phyloP scores from a whole-genome alignment of 2,888 invertebrate genomes.

The Caprella mutica region DNA sequence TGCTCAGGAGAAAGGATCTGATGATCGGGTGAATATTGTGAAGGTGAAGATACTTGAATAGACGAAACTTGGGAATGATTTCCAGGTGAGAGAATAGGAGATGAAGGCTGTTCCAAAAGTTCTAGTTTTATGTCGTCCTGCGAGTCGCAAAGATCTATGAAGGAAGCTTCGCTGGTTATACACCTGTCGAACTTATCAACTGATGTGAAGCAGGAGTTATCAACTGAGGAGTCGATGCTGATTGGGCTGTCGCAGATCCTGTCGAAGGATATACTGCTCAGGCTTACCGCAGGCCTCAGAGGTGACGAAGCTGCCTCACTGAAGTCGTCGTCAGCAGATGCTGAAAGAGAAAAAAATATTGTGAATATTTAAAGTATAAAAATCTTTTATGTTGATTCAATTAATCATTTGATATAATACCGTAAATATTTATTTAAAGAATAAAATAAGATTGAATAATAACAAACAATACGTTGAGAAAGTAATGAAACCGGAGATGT shows the following conservation, averaged over 20 bases:
- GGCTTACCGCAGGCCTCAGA: conserved; percentile 1
- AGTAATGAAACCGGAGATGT: too few species aligned
- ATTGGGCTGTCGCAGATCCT: conserved; percentile 8
- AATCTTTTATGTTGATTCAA: too few species aligned
- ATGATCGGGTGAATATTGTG: neutral
- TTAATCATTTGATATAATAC: too few species aligned
- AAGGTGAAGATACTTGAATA: neutral
- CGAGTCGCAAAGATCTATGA: neutral
- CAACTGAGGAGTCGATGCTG: conserved; percentile 2
- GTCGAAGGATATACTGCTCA: conserved; percentile 6
- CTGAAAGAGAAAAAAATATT: neutral
- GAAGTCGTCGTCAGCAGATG: neutral
- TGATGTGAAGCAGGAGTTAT: neutral
- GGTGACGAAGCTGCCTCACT: neutral
- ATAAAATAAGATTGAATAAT: too few species aligned
- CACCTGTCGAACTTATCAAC: conserved; percentile 2
- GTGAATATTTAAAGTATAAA: too few species aligned
- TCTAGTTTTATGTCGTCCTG: conserved; percentile 6
- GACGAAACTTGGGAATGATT: conserved; percentile 1
- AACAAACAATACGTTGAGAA: too few species aligned
- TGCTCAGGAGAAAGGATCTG: too few species aligned
- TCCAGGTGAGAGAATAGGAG: conserved; percentile 3
- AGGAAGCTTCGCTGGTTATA: conserved; percentile 5
- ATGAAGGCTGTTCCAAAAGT: neutral
- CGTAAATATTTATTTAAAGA: too few species aligned